Conservation (phyloP, 2,797 vertebrate species). For the Notoglanidium macrostoma region DNA sequence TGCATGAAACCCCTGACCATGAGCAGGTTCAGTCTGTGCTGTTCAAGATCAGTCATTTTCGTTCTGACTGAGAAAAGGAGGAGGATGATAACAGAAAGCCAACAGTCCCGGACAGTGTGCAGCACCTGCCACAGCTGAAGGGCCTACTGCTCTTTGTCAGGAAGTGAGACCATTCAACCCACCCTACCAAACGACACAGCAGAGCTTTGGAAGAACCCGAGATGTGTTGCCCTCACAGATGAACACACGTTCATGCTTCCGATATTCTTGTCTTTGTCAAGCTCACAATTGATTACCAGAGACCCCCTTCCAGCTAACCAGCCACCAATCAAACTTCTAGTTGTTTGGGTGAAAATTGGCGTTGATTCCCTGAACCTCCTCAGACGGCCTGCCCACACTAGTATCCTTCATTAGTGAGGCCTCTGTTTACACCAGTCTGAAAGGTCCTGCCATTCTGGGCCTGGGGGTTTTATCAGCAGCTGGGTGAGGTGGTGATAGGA, state of each 20-base stretch:
- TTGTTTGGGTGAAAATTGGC: not conserved
- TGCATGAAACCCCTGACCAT: constrained; percentile 2
- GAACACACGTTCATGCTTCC: constrained; percentile 10
- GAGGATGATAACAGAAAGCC: constrained; percentile 71
- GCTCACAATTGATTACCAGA: constrained; percentile 11
- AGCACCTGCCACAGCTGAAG: constrained; percentile 74
- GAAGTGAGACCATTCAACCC: constrained; percentile 29
- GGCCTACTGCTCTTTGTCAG: constrained; percentile 67
- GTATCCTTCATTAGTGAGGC: constrained; percentile 10
- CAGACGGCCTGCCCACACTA: not conserved
- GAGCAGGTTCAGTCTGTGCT: constrained; percentile 4
- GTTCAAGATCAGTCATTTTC: constrained; percentile 1
- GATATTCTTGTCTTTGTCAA: not conserved
- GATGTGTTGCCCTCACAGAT: constrained; percentile 28
- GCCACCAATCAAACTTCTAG: not conserved
- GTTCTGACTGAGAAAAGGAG: constrained; percentile 45
- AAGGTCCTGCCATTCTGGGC: not conserved
- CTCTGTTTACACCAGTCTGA: not conserved
- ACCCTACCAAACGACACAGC: constrained; percentile 1
- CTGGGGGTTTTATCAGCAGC: constrained; percentile 71
- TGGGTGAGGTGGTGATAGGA: constrained; percentile 79
- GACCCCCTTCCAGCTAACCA: not conserved
- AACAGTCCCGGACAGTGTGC: constrained; percentile 60
- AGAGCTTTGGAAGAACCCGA: constrained; percentile 48
- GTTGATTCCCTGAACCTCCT: not conserved